Percentiles rank a stretch among this genome's conserved stretches.
phyloP scores from a whole-genome alignment of 2,888 invertebrate species.

The Cephalotes varians region DNA sequence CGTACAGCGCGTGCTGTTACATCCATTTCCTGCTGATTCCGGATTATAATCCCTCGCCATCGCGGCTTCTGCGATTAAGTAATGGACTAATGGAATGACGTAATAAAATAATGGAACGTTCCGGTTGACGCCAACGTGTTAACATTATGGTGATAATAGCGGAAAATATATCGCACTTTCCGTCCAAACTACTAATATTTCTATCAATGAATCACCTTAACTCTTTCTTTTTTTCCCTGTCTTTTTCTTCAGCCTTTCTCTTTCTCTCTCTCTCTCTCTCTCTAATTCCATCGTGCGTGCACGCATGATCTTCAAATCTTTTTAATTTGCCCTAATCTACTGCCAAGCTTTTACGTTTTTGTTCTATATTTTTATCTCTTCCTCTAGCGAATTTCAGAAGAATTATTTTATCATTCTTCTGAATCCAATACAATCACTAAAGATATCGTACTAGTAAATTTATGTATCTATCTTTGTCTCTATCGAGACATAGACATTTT shows the following conservation, averaged over 20 bases:
- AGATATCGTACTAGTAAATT: background rate
- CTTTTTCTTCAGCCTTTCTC: too few species aligned
- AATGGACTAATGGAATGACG: constrained; percentile 46
- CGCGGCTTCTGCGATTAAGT: constrained; percentile 33
- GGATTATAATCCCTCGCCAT: constrained; percentile 21
- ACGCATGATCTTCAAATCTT: background rate
- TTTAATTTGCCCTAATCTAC: background rate
- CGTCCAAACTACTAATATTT: background rate
- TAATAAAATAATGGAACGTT: constrained; percentile 48
- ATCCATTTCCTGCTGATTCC: constrained; percentile 38
- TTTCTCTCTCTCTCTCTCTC: background rate
- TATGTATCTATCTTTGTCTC: background rate
- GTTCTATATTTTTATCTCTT: background rate
- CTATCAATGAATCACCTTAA: constrained; percentile 4
- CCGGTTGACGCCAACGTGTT: constrained; percentile 6
- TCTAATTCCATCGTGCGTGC: background rate
- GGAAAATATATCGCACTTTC: constrained; percentile 15
- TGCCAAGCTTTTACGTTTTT: background rate
- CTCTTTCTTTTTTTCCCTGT: background rate
- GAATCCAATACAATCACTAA: background rate
- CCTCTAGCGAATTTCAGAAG: background rate
- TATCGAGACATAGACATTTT: background rate
- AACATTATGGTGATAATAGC: background rate
- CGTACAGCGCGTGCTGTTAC: constrained; percentile 22
- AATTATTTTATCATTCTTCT: background rate